Evolutionary conservation across 2,113 vertebrate species (phyloP).

Genomic region (Eira barbara): DNA sequence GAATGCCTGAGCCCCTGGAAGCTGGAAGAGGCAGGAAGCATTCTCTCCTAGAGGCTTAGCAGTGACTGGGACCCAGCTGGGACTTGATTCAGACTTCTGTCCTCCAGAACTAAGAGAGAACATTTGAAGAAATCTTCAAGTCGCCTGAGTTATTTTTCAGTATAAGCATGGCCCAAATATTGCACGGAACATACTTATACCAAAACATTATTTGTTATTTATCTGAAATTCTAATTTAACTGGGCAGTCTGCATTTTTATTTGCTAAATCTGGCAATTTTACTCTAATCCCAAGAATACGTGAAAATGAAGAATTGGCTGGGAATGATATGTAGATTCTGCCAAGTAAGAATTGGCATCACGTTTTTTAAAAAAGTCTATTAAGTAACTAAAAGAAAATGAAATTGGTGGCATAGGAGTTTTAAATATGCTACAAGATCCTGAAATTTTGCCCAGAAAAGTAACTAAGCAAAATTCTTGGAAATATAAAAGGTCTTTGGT

Average conservation of each 20-base stretch:
- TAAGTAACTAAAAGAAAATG: neutral
- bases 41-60: neutral
- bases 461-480: neutral
- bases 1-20: neutral
- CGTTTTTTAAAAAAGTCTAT: neutral
- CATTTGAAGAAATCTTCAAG: neutral
- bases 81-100: neutral
- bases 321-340: neutral
- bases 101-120: neutral
- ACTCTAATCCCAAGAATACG: neutral
- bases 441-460: constrained; percentile 14
- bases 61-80: fast-evolving
- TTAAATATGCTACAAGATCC: neutral
- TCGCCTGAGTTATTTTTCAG: neutral
- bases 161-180: neutral
- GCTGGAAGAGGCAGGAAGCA: neutral
- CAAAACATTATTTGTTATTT: neutral
- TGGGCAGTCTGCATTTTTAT: neutral
- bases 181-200: neutral
- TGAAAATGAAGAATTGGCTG: neutral
- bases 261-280: constrained; percentile 1
- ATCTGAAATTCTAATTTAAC: neutral
- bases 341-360: neutral
- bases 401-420: neutral
- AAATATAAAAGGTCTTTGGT: neutral